Base-by-base conservation (phyloP, 2,888 invertebrate genomes). In the Desoria tigrina region DNA sequence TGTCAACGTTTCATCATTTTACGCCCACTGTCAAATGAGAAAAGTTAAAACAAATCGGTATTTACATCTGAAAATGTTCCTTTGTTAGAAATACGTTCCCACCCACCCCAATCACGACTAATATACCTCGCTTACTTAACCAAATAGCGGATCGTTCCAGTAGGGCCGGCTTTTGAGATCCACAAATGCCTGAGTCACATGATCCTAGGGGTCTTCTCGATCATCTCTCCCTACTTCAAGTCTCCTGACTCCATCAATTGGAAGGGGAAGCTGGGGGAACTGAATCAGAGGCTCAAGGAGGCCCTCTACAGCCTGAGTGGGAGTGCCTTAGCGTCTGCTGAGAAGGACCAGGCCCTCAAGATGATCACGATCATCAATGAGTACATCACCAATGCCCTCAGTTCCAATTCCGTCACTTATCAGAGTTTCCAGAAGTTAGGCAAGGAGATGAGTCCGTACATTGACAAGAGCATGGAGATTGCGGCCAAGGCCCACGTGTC, bases 111-210 rank as follows among this genome's bases (percentile, higher is more conserved):
- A n/a, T n/a, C n/a, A n/a, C n/a, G n/a, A n/a, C n/a, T n/a, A n/a
- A n/a, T n/a, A n/a, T n/a, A n/a, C n/a, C n/a, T n/a, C n/a, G n/a
- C n/a, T n/a, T n/a, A n/a, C n/a, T n/a, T n/a, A n/a, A n/a, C n/a
- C n/a, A n/a, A n/a, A n/a, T 58, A 63, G 63, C 23, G 67, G n/a
- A 67, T 67, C 21, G 57, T 67, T 28, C 67, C 67, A 45, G 67
- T 63, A 11, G 27, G 50, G 21, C 32, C 49, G 11, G 37, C n/a
- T 6, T 67, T 61, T 56, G 67, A 67, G 42, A 45, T 67, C 21
- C 32, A 63, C 45, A 67, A 67, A 57, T 42, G 60, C 28, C 56
- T 67, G 42, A 61, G 63, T 28, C 67, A 67, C 49, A 49, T 67
- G 27, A 63, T 67, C 11, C 57, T 67, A 14, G 67, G 57, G 2